Conservation (phyloP, 1,140 invertebrate genomes). For the Drosophila paulistorum region DNA sequence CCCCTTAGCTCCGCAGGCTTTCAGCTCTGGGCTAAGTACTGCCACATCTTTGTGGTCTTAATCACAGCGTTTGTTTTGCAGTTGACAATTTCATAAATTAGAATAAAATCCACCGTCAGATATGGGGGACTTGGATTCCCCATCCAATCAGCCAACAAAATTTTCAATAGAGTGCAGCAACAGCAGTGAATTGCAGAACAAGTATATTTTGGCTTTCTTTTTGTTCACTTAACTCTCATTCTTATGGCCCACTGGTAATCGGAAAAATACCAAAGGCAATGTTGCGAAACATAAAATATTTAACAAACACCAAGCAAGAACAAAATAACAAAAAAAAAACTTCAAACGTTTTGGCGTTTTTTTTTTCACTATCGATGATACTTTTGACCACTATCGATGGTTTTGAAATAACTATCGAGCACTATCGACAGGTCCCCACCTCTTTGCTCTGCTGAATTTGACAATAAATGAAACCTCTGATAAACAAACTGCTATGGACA, state of each 20-base stretch:
- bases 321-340: too few relatives aligned
- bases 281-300: constrained; percentile 33
- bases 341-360: too few relatives aligned
- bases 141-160: constrained; percentile 20
- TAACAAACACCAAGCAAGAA: not conserved
- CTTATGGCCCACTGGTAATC: constrained; percentile 42
- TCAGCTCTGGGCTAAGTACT: constrained; percentile 19
- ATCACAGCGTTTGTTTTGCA: constrained; percentile 61
- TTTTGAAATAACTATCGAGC: too few relatives aligned
- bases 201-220: not conserved
- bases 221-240: constrained; percentile 20
- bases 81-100: constrained; percentile 75
- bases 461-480: too few relatives aligned
- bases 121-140: constrained; percentile 32
- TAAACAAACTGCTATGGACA: too few relatives aligned
- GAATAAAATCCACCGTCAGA: constrained; percentile 58
- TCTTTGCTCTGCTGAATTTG: too few relatives aligned
- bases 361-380: too few relatives aligned
- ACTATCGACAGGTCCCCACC: too few relatives aligned
- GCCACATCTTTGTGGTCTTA: constrained; percentile 37
- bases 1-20: constrained; percentile 13
- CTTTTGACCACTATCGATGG: too few relatives aligned
- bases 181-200: not conserved
- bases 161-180: not conserved
- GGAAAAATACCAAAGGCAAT: constrained; percentile 17